Conservation (phyloP, 2,113 vertebrate genomes). For the Elaphurus davidianus region DNA sequence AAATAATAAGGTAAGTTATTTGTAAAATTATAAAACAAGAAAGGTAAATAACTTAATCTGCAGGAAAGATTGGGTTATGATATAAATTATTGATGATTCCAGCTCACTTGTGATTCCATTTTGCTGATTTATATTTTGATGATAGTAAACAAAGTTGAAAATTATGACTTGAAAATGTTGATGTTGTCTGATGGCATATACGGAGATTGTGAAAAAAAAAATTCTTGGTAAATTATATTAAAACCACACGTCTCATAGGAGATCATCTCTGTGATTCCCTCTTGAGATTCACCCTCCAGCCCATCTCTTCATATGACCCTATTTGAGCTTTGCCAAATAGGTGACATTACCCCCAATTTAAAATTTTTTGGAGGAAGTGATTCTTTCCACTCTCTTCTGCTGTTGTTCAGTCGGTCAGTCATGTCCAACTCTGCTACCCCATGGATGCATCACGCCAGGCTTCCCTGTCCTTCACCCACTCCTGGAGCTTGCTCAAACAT, state of each 20-base stretch:
- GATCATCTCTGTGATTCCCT: background rate
- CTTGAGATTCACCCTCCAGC: background rate
- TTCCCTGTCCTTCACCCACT: background rate
- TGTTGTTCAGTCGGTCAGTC: background rate
- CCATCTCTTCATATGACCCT: background rate
- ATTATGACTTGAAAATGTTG: background rate
- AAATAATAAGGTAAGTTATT: background rate
- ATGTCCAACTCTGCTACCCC: background rate
- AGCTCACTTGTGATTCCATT: background rate
- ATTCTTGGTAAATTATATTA: background rate
- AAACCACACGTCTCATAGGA: background rate
- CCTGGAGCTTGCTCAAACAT: background rate
- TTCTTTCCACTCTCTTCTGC: background rate
- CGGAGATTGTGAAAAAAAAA: background rate
- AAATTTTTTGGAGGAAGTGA: background rate
- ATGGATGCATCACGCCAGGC: background rate
- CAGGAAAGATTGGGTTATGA: background rate
- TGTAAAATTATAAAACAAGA: background rate
- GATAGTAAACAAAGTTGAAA: background rate
- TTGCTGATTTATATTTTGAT: conserved; percentile 20
- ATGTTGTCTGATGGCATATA: background rate
- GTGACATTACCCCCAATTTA: background rate
- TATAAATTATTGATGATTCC: background rate
- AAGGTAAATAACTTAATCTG: background rate
- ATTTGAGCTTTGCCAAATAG: background rate